These are phyloP conservation scores for Porites lobata DNA, from an alignment of 92 coral and sea anemone species.

Conservation along the genomic window DNA sequence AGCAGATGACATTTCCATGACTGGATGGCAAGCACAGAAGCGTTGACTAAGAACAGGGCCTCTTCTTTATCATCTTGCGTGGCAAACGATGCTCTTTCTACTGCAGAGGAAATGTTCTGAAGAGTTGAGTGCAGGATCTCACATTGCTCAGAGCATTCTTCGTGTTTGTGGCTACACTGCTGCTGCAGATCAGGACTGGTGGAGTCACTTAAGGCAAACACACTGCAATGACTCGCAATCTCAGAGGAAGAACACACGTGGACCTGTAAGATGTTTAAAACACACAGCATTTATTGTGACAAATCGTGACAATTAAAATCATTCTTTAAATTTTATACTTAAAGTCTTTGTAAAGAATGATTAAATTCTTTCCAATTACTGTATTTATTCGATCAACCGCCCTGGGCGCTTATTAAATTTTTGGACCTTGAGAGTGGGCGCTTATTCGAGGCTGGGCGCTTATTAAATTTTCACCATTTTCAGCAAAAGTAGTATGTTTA, in stretches of 20 bases:
- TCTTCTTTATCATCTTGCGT: no score
- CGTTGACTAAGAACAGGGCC: no score
- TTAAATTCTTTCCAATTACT: no score
- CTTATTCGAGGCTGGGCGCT: no score
- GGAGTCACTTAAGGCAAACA: background rate
- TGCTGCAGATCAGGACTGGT: conserved; percentile 34
- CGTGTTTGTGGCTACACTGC: conserved; percentile 46
- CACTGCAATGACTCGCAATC: conserved; percentile 46
- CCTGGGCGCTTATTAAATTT: no score
- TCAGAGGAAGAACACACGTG: conserved; percentile 27
- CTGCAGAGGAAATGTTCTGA: conserved; percentile 25
- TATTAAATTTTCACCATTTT: no score
- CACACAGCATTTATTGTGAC: conserved; percentile 10
- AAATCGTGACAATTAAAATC: background rate
- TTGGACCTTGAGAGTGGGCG: no score
- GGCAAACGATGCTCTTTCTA: conserved; percentile 32
- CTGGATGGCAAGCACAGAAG: no score
- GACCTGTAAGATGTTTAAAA: conserved; percentile 26
- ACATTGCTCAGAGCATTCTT: conserved; percentile 50
- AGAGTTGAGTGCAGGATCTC: conserved; percentile 39
- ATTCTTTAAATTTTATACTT: background rate
- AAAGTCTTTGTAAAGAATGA: background rate
- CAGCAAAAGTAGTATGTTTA: no score
- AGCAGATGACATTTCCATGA: conserved; percentile 43
- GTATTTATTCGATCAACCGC: no score